Evolutionary conservation across 2,797 vertebrate species (phyloP).

Genomic region (Aldrovandia affinis): DNA sequence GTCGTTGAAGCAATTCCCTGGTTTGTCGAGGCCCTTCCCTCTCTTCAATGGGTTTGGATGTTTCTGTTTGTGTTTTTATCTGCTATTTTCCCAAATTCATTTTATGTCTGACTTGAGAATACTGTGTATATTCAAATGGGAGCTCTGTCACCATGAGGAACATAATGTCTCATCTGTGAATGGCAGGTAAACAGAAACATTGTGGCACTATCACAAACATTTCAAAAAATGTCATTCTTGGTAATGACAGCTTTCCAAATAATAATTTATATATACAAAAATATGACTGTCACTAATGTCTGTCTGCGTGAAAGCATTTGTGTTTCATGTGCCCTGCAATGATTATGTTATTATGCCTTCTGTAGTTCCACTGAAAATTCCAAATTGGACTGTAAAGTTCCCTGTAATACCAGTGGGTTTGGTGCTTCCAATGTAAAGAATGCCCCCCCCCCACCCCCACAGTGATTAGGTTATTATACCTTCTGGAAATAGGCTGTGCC

Average conservation of each 20-base stretch:
- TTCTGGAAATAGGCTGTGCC: too few species aligned
- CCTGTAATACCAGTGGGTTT: too few species aligned
- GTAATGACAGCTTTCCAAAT: background rate
- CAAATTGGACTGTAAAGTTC: too few species aligned
- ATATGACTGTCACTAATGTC: background rate
- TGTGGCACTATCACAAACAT: background rate
- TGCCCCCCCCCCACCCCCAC: too few species aligned
- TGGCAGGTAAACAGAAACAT: background rate
- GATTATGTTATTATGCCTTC: background rate
- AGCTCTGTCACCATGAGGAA: background rate
- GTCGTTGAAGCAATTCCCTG: background rate
- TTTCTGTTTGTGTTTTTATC: background rate
- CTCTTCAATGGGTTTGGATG: background rate
- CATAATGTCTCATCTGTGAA: background rate
- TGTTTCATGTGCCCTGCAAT: background rate
- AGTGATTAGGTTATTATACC: background rate
- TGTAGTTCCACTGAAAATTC: background rate
- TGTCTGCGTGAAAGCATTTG: background rate
- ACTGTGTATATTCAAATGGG: background rate
- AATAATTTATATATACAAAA: background rate
- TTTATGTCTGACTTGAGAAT: background rate
- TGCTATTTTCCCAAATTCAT: background rate
- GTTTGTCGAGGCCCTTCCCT: background rate
- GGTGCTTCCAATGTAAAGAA: too few species aligned
- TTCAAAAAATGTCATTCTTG: background rate